Percentiles rank a stretch among this genome's conserved stretches.
phyloP scores from a whole-genome alignment of 2,113 vertebrate genomes.

The Colossoma macropomum region DNA sequence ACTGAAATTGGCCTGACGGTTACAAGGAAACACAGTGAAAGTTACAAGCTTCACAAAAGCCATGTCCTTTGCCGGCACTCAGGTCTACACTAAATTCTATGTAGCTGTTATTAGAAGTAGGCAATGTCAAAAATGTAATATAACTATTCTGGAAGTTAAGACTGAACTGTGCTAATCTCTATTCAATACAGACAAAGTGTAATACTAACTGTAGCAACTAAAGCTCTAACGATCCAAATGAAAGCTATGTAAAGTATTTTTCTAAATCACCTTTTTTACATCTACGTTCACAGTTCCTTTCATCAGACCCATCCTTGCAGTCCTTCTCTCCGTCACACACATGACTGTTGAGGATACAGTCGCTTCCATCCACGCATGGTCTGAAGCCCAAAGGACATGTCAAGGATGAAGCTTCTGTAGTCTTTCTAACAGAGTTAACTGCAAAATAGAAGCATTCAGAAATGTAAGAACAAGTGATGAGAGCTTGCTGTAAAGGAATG shows the following conservation, averaged over 20 bases:
- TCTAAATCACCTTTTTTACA: constrained; percentile 65
- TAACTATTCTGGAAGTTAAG: too few species aligned
- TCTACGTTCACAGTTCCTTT: constrained; percentile 67
- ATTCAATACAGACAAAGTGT: too few species aligned
- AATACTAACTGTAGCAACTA: too few species aligned
- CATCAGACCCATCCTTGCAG: constrained; percentile 85
- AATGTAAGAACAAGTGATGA: not conserved
- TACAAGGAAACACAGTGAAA: not conserved
- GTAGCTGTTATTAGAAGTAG: too few species aligned
- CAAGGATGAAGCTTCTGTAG: not conserved
- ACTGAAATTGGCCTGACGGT: constrained; percentile 67
- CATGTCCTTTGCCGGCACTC: too few species aligned
- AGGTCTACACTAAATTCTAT: too few species aligned
- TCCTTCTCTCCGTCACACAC: constrained; percentile 83
- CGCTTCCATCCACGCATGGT: constrained; percentile 70
- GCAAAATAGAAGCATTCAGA: not conserved
- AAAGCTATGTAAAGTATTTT: too few species aligned
- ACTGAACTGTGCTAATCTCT: too few species aligned
- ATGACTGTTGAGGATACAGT: constrained; percentile 75
- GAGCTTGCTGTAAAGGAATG: not conserved
- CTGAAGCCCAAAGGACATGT: constrained; percentile 62
- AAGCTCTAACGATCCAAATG: not conserved
- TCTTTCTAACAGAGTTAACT: not conserved
- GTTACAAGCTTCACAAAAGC: not conserved
- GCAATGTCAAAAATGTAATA: too few species aligned